These are phyloP conservation scores for Eupithecia centaureata DNA, from an alignment of 2,888 invertebrate genomes.

Conservation along the genomic window DNA sequence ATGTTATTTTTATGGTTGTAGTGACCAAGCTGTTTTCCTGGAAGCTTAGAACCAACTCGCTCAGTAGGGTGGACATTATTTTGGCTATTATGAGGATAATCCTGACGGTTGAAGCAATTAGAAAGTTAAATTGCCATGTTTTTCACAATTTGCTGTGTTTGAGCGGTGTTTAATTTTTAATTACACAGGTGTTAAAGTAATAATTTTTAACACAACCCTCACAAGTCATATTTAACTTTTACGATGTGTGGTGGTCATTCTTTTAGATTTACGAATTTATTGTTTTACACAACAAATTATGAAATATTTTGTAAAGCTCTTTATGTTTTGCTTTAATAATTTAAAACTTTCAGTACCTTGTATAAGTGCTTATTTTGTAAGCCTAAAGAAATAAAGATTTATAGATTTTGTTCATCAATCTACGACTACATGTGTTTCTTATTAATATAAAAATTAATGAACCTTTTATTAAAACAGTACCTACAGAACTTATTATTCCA, in stretches of 20 bases:
- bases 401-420: too few species aligned
- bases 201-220: constrained; percentile 16
- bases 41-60: constrained; percentile 10
- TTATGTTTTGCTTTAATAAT: too few species aligned
- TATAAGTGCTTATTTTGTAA: too few species aligned
- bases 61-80: constrained; percentile 46
- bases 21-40: constrained; percentile 9
- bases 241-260: neutral
- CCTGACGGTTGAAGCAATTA: constrained; percentile 42
- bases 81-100: constrained; percentile 44
- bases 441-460: too few species aligned
- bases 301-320: too few species aligned
- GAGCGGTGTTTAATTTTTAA: constrained; percentile 39
- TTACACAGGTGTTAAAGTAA: constrained; percentile 36
- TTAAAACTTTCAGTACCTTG: too few species aligned
- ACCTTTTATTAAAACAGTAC: too few species aligned
- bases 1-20: too few species aligned
- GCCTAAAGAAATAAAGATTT: too few species aligned
- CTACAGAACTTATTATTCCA: too few species aligned
- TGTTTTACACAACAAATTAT: neutral
- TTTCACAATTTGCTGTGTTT: constrained; percentile 39
- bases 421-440: too few species aligned
- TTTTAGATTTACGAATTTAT: neutral
- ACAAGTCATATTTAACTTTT: neutral
- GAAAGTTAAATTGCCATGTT: constrained; percentile 45